A percentile compares a stretch with the other conserved stretches of the same genome.
Evolutionary conservation across 2,113 vertebrate genomes (phyloP).

Genomic region (Mormyrus lacerda): DNA sequence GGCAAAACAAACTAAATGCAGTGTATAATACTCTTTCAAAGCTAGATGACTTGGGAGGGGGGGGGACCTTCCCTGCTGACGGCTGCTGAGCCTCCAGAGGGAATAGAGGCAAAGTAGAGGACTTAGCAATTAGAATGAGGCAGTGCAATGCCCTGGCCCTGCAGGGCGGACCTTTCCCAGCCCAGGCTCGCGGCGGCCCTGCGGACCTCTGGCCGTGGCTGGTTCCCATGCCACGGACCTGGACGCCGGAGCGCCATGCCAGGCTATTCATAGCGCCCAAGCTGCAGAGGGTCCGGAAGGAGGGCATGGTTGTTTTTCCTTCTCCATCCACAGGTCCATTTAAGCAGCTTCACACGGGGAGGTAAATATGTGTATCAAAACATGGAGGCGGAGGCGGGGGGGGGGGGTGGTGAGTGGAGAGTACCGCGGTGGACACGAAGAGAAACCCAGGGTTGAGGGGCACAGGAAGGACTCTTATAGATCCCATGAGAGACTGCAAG

Average conservation of each 20-base stretch:
- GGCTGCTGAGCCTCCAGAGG: background rate
- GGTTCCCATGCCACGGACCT: conserved; percentile 94
- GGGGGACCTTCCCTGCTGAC: background rate
- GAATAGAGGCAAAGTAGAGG: background rate
- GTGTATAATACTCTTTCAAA: conserved; percentile 55
- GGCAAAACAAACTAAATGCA: conserved; percentile 63
- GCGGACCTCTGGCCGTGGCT: conserved; percentile 44
- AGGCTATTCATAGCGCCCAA: conserved; percentile 89
- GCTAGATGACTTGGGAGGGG: conserved; percentile 29
- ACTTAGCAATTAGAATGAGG: background rate
- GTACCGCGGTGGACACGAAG: background rate
- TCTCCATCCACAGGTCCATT: conserved; percentile 76
- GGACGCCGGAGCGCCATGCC: conserved; percentile 72
- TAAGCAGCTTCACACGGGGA: conserved; percentile 49
- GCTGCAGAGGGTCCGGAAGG: conserved; percentile 65
- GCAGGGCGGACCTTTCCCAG: conserved; percentile 52
- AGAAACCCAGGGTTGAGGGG: conserved; percentile 17
- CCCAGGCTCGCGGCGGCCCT: conserved; percentile 42
- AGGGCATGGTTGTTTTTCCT: conserved; percentile 90
- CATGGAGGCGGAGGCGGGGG: conserved; percentile 43
- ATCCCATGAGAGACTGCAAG: background rate
- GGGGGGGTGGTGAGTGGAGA: background rate
- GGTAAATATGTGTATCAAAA: conserved; percentile 67
- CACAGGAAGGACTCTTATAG: background rate
- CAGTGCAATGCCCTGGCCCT: background rate